Evolutionary conservation across 2,888 invertebrate species (phyloP).

Genomic region (Hypena proboscidalis): DNA sequence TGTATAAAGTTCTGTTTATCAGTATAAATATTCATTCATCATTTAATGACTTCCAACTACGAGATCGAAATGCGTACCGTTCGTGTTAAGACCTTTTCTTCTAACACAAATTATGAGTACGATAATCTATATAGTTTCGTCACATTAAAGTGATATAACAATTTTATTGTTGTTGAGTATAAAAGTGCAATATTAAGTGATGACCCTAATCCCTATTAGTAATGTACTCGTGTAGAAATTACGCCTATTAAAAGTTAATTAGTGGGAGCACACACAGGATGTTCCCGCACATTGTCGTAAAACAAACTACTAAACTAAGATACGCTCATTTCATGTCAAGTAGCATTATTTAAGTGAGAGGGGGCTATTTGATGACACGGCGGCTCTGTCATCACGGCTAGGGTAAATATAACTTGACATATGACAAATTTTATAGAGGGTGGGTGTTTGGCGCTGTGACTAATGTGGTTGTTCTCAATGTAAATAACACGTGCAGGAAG

Average conservation of each 20-base stretch:
- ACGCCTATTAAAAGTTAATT: slow-evolving; percentile 52
- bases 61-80: too few species aligned
- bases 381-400: slow-evolving; percentile 45
- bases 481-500: too few species aligned
- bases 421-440: slow-evolving; percentile 49
- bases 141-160: too few species aligned
- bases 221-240: slow-evolving; percentile 41
- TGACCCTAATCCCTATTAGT: slow-evolving; percentile 34
- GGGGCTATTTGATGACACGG: slow-evolving; percentile 43
- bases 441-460: slow-evolving; percentile 34
- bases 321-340: slow-evolving; percentile 46
- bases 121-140: too few species aligned
- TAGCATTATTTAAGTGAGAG: slow-evolving; percentile 46
- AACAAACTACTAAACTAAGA: slow-evolving; percentile 44
- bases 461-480: slow-evolving; percentile 20
- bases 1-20: too few species aligned
- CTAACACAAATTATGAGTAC: too few species aligned
- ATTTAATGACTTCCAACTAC: too few species aligned
- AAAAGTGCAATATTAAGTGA: slow-evolving; percentile 11
- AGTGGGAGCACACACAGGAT: slow-evolving; percentile 47
- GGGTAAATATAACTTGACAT: slow-evolving; percentile 47
- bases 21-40: too few species aligned
- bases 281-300: slow-evolving; percentile 45
- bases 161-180: background rate
- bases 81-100: too few species aligned